Percentiles rank a stretch among this genome's conserved stretches.
These are phyloP conservation scores for Nephotettix cincticeps DNA, from an alignment of 1,140 invertebrate species.

Conservation along the genomic window DNA sequence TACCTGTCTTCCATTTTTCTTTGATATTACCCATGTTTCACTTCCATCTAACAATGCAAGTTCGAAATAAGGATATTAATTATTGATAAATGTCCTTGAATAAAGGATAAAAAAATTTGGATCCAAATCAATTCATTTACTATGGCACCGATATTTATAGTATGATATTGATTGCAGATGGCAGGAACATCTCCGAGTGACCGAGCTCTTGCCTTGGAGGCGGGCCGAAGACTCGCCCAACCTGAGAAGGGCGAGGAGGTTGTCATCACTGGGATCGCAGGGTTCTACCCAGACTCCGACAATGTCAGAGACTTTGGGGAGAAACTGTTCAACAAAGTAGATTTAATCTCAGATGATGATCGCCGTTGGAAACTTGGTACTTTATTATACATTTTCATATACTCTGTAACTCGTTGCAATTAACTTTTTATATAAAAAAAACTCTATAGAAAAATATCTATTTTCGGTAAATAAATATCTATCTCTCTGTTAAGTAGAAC, in stretches of 20 bases:
- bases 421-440: no score
- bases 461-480: no score
- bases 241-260: constrained; percentile 68
- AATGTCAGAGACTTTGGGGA: constrained; percentile 76
- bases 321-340: constrained; percentile 79
- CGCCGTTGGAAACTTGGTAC: constrained; percentile 71
- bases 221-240: constrained; percentile 36
- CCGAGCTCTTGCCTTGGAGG: constrained; percentile 17
- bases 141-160: neutral
- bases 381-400: constrained; percentile 10
- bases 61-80: neutral
- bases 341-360: constrained; percentile 76
- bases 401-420: no score
- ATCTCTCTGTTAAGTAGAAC: no score
- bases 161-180: neutral
- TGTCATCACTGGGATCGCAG: constrained; percentile 78
- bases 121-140: neutral
- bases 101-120: neutral
- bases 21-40: no score
- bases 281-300: constrained; percentile 82
- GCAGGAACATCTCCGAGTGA: neutral
- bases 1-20: no score
- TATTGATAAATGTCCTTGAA: neutral
- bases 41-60: neutral
- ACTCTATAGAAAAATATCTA: no score